Conservation (phyloP, 2,888 invertebrate genomes). For the Ptychoptera contaminata region DNA sequence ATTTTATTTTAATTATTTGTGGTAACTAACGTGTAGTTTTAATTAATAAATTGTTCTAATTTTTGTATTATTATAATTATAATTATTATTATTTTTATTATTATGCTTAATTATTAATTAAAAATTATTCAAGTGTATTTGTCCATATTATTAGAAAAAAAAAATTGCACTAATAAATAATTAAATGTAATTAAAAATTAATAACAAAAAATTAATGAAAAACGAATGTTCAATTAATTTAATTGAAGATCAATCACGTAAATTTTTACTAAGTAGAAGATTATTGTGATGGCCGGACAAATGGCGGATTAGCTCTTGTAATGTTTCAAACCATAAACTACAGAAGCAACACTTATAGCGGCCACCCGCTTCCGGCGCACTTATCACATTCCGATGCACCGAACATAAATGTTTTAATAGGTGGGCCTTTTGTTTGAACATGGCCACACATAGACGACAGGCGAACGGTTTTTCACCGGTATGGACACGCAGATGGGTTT, state of each 20-base stretch:
- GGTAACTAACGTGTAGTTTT: too few species aligned
- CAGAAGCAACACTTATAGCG: slow-evolving; percentile 80
- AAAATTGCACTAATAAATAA: too few species aligned
- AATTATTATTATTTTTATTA: too few species aligned
- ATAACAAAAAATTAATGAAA: neutral
- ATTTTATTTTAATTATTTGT: too few species aligned
- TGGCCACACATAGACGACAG: slow-evolving; percentile 74
- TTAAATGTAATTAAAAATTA: neutral
- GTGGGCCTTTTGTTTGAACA: slow-evolving; percentile 86
- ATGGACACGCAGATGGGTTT: slow-evolving; percentile 74
- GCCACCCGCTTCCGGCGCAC: slow-evolving; percentile 60
- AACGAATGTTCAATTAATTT: neutral
- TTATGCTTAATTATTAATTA: too few species aligned
- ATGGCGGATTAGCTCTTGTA: slow-evolving; percentile 74
- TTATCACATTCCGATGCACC: slow-evolving; percentile 76
- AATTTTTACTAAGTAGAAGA: slow-evolving; percentile 70
- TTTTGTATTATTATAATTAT: too few species aligned
- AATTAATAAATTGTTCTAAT: too few species aligned
- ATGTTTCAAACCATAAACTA: slow-evolving; percentile 67
- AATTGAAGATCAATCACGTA: slow-evolving; percentile 59
- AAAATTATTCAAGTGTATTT: too few species aligned
- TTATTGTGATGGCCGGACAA: slow-evolving; percentile 80
- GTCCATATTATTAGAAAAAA: too few species aligned
- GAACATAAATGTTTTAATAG: slow-evolving; percentile 76
- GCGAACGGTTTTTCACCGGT: slow-evolving; percentile 83